These are phyloP conservation scores for Sylvicapra grimmia DNA, from an alignment of 2,113 vertebrate genomes.

Conservation along the genomic window DNA sequence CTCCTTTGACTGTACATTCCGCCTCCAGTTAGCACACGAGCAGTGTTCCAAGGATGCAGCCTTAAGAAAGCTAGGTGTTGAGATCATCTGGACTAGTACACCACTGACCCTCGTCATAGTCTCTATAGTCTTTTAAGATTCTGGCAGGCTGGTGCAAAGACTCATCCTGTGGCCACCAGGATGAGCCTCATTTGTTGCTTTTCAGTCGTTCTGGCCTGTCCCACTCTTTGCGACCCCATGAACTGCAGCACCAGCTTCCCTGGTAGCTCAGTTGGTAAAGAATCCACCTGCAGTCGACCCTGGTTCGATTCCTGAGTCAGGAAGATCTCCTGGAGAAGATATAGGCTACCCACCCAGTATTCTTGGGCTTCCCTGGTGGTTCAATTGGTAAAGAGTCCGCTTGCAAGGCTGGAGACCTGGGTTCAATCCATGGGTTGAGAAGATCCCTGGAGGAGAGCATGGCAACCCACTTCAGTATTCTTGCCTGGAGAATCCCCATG, in stretches of 20 bases:
- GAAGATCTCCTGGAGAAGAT: not conserved
- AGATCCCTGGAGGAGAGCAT: not conserved
- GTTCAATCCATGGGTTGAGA: not conserved
- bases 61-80: not conserved
- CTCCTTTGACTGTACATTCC: not conserved
- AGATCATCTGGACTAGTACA: not conserved
- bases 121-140: not conserved
- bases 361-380: not conserved
- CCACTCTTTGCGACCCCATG: accelerated
- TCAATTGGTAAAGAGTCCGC: not conserved
- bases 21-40: not conserved
- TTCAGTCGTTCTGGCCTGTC: accelerated
- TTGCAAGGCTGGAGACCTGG: not conserved
- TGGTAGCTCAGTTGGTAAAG: not conserved
- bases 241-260: not conserved
- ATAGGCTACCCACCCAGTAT: not conserved
- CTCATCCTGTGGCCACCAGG: not conserved
- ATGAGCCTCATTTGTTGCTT: not conserved
- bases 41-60: not conserved
- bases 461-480: not conserved
- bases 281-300: accelerated
- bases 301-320: not conserved
- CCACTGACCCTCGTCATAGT: not conserved
- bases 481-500: not conserved
- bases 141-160: too few species aligned